phyloP scores from a whole-genome alignment of 2,888 invertebrate genomes.

The Ophion slaviceki region DNA sequence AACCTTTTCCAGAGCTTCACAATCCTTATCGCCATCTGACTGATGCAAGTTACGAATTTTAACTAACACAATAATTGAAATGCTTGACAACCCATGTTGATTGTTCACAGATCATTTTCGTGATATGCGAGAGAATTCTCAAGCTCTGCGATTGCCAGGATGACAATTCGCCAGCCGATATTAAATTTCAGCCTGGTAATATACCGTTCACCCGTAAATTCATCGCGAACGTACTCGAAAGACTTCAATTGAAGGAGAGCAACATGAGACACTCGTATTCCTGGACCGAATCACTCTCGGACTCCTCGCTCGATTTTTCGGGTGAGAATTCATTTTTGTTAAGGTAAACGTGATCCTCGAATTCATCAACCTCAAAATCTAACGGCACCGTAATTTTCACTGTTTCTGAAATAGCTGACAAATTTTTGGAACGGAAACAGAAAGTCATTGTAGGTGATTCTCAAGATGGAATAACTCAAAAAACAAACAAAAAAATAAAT shows the following conservation, averaged over 20 bases:
- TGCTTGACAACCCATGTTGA: neutral
- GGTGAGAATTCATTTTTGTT: slow-evolving; percentile 68
- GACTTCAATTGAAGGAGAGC: slow-evolving; percentile 73
- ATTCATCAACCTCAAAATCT: neutral
- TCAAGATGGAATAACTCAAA: too few species aligned
- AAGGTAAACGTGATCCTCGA: neutral
- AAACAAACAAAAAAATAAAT: too few species aligned
- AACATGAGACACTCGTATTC: slow-evolving; percentile 78
- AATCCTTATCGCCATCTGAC: slow-evolving; percentile 6
- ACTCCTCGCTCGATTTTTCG: slow-evolving; percentile 77
- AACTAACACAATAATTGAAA: neutral
- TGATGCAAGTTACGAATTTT: neutral
- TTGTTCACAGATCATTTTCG: slow-evolving; percentile 88
- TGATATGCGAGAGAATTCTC: slow-evolving; percentile 91
- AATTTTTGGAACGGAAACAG: neutral
- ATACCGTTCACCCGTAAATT: slow-evolving; percentile 87
- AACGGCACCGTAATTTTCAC: too few species aligned
- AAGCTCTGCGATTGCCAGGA: slow-evolving; percentile 88
- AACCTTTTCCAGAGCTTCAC: neutral
- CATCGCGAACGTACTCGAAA: slow-evolving; percentile 83
- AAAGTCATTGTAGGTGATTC: neutral
- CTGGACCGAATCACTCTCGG: slow-evolving; percentile 79
- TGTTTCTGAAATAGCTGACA: neutral
- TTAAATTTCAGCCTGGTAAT: slow-evolving; percentile 85
- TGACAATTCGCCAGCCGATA: slow-evolving; percentile 83